Evolutionary conservation across 2,888 invertebrate genomes (phyloP).

Genomic region (Pyrgus malvae): DNA sequence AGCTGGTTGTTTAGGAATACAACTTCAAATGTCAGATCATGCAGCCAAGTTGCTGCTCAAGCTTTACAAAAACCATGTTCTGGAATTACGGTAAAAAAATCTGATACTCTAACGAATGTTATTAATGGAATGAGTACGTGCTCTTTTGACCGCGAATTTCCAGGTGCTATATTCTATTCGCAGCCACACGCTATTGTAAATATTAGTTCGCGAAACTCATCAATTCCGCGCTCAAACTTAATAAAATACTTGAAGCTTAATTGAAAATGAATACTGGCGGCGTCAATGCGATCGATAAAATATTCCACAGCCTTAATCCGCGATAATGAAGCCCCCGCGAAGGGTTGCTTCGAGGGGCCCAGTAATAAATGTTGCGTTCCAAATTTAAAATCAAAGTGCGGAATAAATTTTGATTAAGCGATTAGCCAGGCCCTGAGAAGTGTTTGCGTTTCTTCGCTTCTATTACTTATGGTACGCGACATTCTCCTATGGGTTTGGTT

Average conservation of each 20-base stretch:
- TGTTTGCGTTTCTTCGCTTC: constrained; percentile 70
- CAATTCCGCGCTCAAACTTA: constrained; percentile 79
- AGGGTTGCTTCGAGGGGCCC: constrained; percentile 75
- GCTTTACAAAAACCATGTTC: too few relatives aligned
- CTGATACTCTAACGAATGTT: neutral
- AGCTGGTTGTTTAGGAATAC: too few relatives aligned
- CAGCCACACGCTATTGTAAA: constrained; percentile 73
- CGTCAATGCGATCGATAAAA: constrained; percentile 77
- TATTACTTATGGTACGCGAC: constrained; percentile 47
- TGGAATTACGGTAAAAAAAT: too few relatives aligned
- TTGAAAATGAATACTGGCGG: constrained; percentile 81
- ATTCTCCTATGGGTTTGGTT: constrained; percentile 23
- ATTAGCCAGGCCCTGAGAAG: constrained; percentile 69
- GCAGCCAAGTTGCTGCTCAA: too few relatives aligned
- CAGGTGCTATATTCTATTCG: constrained; percentile 42
- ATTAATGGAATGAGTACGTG: neutral
- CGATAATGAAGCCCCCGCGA: constrained; percentile 78
- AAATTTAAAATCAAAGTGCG: constrained; percentile 82
- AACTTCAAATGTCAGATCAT: too few relatives aligned
- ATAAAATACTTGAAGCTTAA: constrained; percentile 82
- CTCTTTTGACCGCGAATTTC: constrained; percentile 36
- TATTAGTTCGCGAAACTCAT: constrained; percentile 81
- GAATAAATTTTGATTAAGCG: constrained; percentile 82
- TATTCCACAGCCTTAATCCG: constrained; percentile 81
- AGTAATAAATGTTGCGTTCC: constrained; percentile 80